These are phyloP conservation scores for Mormyrops boulengeri DNA, from an alignment of 2,797 vertebrate genomes.

Conservation along the genomic window DNA sequence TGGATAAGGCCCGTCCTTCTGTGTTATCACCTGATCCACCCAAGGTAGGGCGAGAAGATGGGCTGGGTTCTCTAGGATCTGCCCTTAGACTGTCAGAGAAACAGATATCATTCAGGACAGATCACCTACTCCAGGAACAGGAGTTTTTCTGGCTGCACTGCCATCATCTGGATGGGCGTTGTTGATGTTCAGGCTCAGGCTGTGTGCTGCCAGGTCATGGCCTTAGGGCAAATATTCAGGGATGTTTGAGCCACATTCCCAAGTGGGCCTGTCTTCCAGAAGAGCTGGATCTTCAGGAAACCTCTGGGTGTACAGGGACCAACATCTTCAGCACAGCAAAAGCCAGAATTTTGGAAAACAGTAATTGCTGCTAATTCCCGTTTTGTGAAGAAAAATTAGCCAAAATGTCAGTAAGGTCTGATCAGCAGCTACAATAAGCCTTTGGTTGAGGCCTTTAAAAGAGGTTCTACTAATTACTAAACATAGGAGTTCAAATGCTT, in stretches of 20 bases:
- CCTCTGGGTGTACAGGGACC: not conserved
- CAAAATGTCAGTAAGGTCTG: not conserved
- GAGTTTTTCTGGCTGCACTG: not conserved
- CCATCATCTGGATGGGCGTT: not conserved
- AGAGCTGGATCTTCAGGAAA: not conserved
- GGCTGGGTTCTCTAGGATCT: not conserved
- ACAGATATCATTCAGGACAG: not conserved
- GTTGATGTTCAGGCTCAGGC: not conserved
- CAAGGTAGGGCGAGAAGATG: not conserved
- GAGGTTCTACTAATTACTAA: not conserved
- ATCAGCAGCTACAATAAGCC: not conserved
- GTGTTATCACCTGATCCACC: not conserved
- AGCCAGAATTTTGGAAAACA: not conserved
- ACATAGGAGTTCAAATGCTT: not conserved
- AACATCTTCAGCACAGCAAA: not conserved
- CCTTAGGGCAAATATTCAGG: not conserved
- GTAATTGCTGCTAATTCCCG: not conserved
- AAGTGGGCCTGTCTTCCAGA: not conserved
- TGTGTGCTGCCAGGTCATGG: not conserved
- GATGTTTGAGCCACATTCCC: not conserved
- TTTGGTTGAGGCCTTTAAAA: not conserved
- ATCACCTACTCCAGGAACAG: not conserved
- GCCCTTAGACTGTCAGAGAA: not conserved
- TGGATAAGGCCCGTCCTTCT: not conserved
- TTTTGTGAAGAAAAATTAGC: not conserved